Conservation (phyloP, 2,797 vertebrate species). For the Jordanella pulchra region DNA sequence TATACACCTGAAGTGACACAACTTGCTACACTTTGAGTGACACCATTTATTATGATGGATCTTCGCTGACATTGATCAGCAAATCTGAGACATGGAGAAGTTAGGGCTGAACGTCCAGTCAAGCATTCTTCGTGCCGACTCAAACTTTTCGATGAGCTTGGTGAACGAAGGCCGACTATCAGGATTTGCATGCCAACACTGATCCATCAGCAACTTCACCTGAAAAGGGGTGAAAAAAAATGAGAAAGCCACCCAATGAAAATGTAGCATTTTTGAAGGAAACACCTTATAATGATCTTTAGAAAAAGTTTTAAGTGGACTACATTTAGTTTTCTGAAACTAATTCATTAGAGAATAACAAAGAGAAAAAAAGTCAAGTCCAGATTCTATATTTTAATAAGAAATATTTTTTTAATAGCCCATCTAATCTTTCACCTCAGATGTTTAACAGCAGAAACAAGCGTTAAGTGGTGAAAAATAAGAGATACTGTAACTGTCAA, state of each 20-base stretch:
- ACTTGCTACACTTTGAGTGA: conserved; percentile 11
- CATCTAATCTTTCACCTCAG: neutral
- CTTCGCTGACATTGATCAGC: conserved; percentile 43
- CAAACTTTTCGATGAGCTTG: conserved; percentile 80
- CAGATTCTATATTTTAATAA: neutral
- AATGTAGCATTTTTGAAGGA: neutral
- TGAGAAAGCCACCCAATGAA: neutral
- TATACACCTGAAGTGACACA: conserved; percentile 17
- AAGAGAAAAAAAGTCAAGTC: neutral
- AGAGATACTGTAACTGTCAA: neutral
- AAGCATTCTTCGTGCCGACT: conserved; percentile 72
- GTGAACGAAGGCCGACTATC: conserved; percentile 82
- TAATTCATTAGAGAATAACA: neutral
- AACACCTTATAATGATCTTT: neutral
- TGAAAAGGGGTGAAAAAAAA: conserved; percentile 33
- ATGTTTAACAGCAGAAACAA: neutral
- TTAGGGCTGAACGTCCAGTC: conserved; percentile 61
- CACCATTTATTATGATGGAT: conserved; percentile 10
- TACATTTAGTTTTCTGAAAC: neutral
- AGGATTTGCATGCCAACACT: conserved; percentile 86
- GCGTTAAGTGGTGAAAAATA: neutral
- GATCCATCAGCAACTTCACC: conserved; percentile 82
- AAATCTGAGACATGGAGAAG: conserved; percentile 68
- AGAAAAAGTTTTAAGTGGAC: neutral
- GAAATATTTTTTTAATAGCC: neutral